Percentiles rank a stretch among this genome's conserved stretches.
phyloP scores from a whole-genome alignment of 2,797 vertebrate species.

The Oreortyx pictus region DNA sequence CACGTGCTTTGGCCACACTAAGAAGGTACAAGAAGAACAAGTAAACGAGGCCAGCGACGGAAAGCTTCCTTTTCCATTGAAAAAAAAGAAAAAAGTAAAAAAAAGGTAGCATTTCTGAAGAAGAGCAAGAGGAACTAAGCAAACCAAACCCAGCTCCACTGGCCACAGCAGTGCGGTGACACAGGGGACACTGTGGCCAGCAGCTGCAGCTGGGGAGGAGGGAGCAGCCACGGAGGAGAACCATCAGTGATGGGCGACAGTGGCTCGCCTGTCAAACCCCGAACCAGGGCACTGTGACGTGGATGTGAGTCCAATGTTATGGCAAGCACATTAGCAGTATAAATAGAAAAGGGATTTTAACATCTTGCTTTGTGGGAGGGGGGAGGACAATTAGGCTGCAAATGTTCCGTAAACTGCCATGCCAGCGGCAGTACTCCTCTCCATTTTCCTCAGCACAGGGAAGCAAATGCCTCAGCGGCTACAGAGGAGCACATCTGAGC shows the following conservation, averaged over 20 bases:
- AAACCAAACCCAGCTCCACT: neutral
- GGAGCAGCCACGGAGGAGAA: neutral
- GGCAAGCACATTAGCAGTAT: neutral
- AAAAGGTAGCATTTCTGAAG: conserved; percentile 4
- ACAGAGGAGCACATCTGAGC: neutral
- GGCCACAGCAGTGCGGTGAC: neutral
- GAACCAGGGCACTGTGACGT: neutral
- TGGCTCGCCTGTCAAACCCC: neutral
- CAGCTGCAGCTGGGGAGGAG: neutral
- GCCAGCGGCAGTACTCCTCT: neutral
- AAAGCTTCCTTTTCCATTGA: conserved; percentile 25
- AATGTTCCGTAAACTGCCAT: neutral
- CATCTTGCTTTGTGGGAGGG: neutral
- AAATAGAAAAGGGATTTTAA: neutral
- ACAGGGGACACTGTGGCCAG: neutral
- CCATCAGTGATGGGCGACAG: neutral
- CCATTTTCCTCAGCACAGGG: rapidly evolving
- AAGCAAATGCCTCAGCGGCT: neutral
- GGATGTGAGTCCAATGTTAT: neutral
- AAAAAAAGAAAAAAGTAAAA: neutral
- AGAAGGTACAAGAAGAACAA: neutral
- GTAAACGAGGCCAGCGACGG: neutral
- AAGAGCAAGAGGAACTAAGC: neutral
- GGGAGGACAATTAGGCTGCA: neutral
- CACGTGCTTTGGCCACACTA: neutral